Evolutionary conservation across 1,140 invertebrate genomes (phyloP).

Genomic region (Caerostris darwini): DNA sequence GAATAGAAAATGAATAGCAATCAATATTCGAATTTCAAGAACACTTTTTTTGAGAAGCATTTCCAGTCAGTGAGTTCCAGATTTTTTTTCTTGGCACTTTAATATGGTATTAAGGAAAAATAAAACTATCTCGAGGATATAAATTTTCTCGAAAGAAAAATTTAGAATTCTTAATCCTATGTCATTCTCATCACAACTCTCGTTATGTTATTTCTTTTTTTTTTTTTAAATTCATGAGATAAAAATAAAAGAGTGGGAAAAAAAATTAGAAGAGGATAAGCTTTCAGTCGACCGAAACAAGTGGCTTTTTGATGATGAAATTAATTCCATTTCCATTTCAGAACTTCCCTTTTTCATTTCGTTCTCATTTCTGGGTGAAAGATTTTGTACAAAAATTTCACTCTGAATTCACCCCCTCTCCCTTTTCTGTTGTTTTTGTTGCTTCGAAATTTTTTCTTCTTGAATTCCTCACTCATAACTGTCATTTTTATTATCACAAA

Average conservation of each 20-base stretch:
- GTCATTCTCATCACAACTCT: constrained; percentile 37
- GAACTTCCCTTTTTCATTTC: constrained; percentile 7
- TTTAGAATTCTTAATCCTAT: neutral
- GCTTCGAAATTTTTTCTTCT: neutral
- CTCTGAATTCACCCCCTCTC: neutral
- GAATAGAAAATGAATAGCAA: too few species aligned
- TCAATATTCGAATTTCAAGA: neutral
- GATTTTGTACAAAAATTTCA: neutral
- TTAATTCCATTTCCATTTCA: constrained; percentile 45
- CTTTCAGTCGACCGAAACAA: constrained; percentile 55
- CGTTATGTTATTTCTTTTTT: constrained; percentile 7
- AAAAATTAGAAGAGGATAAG: neutral
- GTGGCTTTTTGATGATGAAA: constrained; percentile 63
- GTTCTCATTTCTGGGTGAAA: neutral
- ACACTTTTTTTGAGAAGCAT: neutral
- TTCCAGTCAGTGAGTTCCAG: neutral
- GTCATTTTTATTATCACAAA: neutral
- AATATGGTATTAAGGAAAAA: neutral
- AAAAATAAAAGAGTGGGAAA: neutral
- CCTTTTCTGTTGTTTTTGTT: neutral
- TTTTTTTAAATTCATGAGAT: constrained; percentile 30
- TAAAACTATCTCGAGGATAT: neutral
- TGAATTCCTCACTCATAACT: neutral
- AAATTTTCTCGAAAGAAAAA: neutral
- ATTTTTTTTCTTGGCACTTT: neutral